These are phyloP conservation scores for Rhyzopertha dominica DNA, from an alignment of 1,140 invertebrate genomes.

Conservation along the genomic window DNA sequence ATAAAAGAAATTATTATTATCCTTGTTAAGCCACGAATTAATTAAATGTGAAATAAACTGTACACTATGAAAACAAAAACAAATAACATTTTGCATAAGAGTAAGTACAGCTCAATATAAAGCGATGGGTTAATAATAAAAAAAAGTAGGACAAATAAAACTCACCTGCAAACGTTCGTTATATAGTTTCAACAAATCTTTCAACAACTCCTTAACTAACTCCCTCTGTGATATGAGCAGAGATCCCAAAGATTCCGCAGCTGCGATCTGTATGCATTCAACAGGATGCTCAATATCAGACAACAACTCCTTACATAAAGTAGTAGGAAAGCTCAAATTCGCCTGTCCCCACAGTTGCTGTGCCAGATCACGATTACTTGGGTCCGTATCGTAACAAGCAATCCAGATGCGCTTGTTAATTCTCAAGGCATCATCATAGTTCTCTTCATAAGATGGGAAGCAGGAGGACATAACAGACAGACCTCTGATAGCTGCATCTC, in stretches of 20 bases:
- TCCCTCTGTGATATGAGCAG: conserved; percentile 56
- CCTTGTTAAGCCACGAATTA: no score
- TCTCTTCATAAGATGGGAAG: conserved; percentile 58
- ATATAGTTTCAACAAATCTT: conserved; percentile 69
- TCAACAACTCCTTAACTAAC: conserved; percentile 55
- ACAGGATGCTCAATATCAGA: conserved; percentile 74
- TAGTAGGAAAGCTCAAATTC: conserved; percentile 53
- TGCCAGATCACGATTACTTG: conserved; percentile 64
- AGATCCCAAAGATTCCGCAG: conserved; percentile 67
- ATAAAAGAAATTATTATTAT: no score
- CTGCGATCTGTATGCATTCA: conserved; percentile 71
- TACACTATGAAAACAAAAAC: no score
- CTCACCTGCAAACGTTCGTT: conserved; percentile 65
- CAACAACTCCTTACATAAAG: conserved; percentile 61
- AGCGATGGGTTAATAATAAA: no score
- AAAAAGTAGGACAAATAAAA: background rate
- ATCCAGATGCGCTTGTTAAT: conserved; percentile 73
- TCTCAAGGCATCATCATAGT: conserved; percentile 54
- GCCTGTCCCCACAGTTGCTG: conserved; percentile 61
- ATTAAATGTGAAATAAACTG: no score
- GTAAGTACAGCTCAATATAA: no score
- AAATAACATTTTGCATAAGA: background rate
- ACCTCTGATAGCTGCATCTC: conserved; percentile 75
- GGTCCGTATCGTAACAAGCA: conserved; percentile 65
- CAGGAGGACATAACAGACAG: conserved; percentile 60